Conservation (phyloP, 2,797 vertebrate species). For the Mormyrus proboscirostris region DNA sequence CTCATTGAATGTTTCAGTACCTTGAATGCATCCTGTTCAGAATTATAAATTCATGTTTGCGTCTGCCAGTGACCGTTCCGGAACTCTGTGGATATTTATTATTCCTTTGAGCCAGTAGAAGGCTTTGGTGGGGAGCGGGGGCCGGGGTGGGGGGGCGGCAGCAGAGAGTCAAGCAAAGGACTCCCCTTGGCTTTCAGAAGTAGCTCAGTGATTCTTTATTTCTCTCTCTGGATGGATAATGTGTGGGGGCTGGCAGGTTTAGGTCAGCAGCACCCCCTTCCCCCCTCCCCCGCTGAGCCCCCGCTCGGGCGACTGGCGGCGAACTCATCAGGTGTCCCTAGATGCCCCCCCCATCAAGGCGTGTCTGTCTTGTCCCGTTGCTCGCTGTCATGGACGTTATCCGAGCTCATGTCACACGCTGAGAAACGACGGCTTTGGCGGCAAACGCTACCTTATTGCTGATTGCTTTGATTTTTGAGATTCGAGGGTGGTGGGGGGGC, state of each 20-base stretch:
- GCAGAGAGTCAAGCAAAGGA: neutral
- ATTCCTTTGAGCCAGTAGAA: slow-evolving; percentile 21
- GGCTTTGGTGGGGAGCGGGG: neutral
- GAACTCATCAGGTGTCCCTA: neutral
- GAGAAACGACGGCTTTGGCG: neutral
- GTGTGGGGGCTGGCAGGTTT: neutral
- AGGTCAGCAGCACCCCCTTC: neutral
- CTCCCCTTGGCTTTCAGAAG: slow-evolving; percentile 27
- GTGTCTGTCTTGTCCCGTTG: neutral
- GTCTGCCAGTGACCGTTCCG: slow-evolving; percentile 15
- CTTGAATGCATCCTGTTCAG: slow-evolving; percentile 39
- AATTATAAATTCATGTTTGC: slow-evolving; percentile 28
- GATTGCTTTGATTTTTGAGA: neutral
- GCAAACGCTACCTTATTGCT: neutral
- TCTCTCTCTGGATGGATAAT: slow-evolving; percentile 15
- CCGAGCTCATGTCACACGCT: neutral
- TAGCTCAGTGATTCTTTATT: neutral
- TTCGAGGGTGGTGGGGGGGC: neutral
- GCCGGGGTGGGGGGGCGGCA: neutral
- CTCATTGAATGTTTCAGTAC: slow-evolving; percentile 28
- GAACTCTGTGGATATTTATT: slow-evolving; percentile 23
- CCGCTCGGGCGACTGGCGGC: neutral
- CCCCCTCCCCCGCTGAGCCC: neutral
- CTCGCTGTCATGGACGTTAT: neutral
- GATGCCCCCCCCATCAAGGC: neutral